Evolutionary conservation across 2,113 vertebrate species (phyloP).

Genomic region (rat (Rattus norvegicus)): GRCr8 NC_086024.1:130932501-130933000

Average conservation of each 20-base stretch:
- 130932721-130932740: background rate
- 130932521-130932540: background rate
- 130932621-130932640: too few species aligned
- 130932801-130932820: rapidly evolving
- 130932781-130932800: background rate
- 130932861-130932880: background rate
- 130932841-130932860: background rate
- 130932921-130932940: too few species aligned
- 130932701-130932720: too few species aligned
- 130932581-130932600: too few species aligned
- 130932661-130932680: too few species aligned
- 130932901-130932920: rapidly evolving
- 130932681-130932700: too few species aligned
- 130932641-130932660: too few species aligned
- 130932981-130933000: background rate
- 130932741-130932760: background rate
- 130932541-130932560: too few species aligned
- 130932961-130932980: too few species aligned
- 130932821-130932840: background rate
- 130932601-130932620: too few species aligned
- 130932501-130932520: background rate
- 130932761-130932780: background rate
- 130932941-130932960: rapidly evolving
- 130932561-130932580: too few species aligned
- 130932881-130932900: rapidly evolving